A percentile compares a stretch with the other conserved stretches of the same genome.
Evolutionary conservation across 2,113 vertebrate species (phyloP).

Genomic region (Zingel zingel): DNA sequence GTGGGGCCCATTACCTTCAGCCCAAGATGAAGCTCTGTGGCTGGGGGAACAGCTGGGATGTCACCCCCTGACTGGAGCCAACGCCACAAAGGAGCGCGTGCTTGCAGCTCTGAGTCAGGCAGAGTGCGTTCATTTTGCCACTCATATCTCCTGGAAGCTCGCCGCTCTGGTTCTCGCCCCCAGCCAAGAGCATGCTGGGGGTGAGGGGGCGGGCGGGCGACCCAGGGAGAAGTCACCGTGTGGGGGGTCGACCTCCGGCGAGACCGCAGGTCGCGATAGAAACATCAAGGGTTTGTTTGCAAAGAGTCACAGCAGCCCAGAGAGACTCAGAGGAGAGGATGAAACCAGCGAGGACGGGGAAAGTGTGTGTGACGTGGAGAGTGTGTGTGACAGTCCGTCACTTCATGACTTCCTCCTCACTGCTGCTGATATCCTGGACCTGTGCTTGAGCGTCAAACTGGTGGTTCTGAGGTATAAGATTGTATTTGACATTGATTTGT

Average conservation of each 20-base stretch:
- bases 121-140: slow-evolving; percentile 96
- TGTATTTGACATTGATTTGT: background rate
- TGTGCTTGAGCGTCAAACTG: slow-evolving; percentile 89
- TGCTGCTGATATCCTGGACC: slow-evolving; percentile 92
- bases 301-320: slow-evolving; percentile 88
- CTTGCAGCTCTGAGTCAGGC: slow-evolving; percentile 91
- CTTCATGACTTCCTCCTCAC: slow-evolving; percentile 96
- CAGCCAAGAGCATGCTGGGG: slow-evolving; percentile 73
- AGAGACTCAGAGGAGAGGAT: slow-evolving; percentile 86
- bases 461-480: slow-evolving; percentile 90
- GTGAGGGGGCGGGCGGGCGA: background rate
- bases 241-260: background rate
- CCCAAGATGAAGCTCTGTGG: slow-evolving; percentile 93
- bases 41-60: slow-evolving; percentile 93
- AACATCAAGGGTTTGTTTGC: slow-evolving; percentile 81
- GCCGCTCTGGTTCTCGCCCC: slow-evolving; percentile 92
- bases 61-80: slow-evolving; percentile 89
- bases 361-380: slow-evolving; percentile 91
- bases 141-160: slow-evolving; percentile 96
- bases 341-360: slow-evolving; percentile 90
- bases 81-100: slow-evolving; percentile 93
- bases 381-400: slow-evolving; percentile 90
- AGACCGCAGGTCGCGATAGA: slow-evolving; percentile 31
- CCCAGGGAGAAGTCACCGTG: slow-evolving; percentile 32
- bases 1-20: slow-evolving; percentile 95